Conservation (phyloP, 1,140 invertebrate genomes). For the Saccostrea echinata region DNA sequence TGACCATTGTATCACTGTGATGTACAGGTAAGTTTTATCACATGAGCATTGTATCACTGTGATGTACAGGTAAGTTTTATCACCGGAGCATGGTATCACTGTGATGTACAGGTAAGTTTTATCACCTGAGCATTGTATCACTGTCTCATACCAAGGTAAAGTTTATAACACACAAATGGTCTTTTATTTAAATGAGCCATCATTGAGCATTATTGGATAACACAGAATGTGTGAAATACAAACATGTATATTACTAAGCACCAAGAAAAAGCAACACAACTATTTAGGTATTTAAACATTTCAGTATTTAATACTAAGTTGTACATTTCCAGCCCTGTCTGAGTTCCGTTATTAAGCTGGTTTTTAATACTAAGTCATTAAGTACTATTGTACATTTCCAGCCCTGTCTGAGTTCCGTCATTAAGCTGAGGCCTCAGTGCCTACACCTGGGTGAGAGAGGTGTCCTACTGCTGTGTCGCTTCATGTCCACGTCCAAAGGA, state of each 20-base stretch:
- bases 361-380: background rate
- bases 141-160: too few relatives aligned
- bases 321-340: constrained; percentile 84
- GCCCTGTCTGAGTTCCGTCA: constrained; percentile 89
- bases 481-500: constrained; percentile 88
- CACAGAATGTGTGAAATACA: too few relatives aligned
- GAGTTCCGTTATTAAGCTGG: constrained; percentile 87
- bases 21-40: constrained; percentile 83
- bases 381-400: constrained; percentile 69
- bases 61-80: too few relatives aligned
- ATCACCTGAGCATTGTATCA: background rate
- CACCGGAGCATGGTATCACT: too few relatives aligned
- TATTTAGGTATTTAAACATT: too few relatives aligned
- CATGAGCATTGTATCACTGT: background rate
- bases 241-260: too few relatives aligned
- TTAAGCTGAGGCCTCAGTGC: constrained; percentile 87
- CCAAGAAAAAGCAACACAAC: too few relatives aligned
- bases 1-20: too few relatives aligned
- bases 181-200: too few relatives aligned
- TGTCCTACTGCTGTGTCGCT: constrained; percentile 89
- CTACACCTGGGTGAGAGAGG: constrained; percentile 91
- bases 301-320: background rate
- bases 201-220: too few relatives aligned
- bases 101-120: constrained; percentile 83
- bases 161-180: too few relatives aligned